phyloP scores from a whole-genome alignment of 2,888 invertebrate genomes.

The Macrosoma leucophasiata region DNA sequence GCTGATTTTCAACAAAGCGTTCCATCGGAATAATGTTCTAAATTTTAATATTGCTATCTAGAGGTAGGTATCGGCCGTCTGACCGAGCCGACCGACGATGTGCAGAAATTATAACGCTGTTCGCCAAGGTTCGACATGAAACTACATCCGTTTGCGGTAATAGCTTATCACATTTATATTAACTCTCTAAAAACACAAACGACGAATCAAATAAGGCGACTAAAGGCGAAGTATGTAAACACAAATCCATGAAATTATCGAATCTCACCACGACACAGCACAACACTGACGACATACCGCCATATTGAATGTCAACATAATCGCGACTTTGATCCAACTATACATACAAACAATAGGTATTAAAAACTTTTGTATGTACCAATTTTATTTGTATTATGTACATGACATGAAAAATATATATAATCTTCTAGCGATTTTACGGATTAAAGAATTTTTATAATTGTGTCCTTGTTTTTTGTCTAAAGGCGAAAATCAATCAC shows the following conservation, averaged over 20 bases:
- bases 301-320: slow-evolving; percentile 91
- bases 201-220: slow-evolving; percentile 34
- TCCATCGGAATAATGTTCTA: slow-evolving; percentile 39
- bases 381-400: slow-evolving; percentile 26
- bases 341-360: slow-evolving; percentile 26
- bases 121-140: slow-evolving; percentile 22
- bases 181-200: slow-evolving; percentile 28
- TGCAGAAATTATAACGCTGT: slow-evolving; percentile 52
- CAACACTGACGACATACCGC: slow-evolving; percentile 97
- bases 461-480: slow-evolving; percentile 67
- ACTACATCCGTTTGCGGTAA: slow-evolving; percentile 11
- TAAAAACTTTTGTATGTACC: slow-evolving; percentile 11
- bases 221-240: slow-evolving; percentile 40
- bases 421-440: slow-evolving; percentile 12
- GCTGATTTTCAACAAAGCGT: slow-evolving; percentile 38
- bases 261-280: slow-evolving; percentile 97
- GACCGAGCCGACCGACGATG: slow-evolving; percentile 47
- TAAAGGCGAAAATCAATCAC: slow-evolving; percentile 53
- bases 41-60: slow-evolving; percentile 56
- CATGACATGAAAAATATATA: slow-evolving; percentile 30
- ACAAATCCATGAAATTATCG: slow-evolving; percentile 54
- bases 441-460: slow-evolving; percentile 48
- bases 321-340: slow-evolving; percentile 54
- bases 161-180: slow-evolving; percentile 12
- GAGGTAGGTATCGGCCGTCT: slow-evolving; percentile 48